phyloP scores from a whole-genome alignment of 2,113 vertebrate species.

The Corythaeola cristata region DNA sequence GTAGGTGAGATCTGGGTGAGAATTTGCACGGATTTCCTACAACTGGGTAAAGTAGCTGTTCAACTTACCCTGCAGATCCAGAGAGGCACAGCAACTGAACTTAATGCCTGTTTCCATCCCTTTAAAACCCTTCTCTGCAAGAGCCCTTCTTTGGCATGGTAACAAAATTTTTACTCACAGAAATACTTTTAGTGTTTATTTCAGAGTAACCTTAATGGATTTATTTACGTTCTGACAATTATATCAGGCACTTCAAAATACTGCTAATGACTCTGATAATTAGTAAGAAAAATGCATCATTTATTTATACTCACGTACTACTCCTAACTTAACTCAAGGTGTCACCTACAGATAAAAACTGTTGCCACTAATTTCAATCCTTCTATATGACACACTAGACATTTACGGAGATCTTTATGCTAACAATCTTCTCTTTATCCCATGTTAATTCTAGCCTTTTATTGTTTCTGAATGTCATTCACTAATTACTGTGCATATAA shows the following conservation, averaged over 20 bases:
- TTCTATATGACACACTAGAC: background rate
- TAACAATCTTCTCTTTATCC: background rate
- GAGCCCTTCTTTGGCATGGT: background rate
- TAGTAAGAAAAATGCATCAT: background rate
- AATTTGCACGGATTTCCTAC: background rate
- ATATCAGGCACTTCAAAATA: background rate
- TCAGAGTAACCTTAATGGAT: background rate
- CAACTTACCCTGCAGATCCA: background rate
- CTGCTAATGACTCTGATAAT: background rate
- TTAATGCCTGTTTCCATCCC: background rate
- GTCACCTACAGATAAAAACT: background rate
- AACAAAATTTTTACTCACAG: background rate
- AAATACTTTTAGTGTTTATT: background rate
- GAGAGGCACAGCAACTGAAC: background rate
- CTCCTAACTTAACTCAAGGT: background rate
- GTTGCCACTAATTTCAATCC: background rate
- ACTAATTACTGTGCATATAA: background rate
- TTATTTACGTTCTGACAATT: background rate
- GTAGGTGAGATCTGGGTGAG: background rate
- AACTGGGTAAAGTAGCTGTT: background rate
- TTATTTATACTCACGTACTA: background rate
- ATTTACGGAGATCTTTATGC: background rate
- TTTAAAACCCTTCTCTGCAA: background rate
- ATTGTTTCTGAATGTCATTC: background rate
- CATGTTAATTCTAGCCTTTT: background rate